Conservation (phyloP, 2,113 vertebrate species). For the Pipa parva region DNA sequence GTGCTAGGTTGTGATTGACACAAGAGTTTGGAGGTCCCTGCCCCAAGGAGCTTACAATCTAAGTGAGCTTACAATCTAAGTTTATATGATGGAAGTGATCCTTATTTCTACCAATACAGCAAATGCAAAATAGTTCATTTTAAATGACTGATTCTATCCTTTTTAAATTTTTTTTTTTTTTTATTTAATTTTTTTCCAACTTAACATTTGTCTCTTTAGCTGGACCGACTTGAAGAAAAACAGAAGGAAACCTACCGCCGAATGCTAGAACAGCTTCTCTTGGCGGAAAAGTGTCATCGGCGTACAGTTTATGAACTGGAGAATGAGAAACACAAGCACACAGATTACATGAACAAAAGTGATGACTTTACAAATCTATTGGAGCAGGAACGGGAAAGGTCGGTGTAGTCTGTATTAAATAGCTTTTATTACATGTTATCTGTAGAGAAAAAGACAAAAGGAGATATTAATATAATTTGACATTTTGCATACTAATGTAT, state of each 20-base stretch:
- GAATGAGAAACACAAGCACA: conserved; percentile 85
- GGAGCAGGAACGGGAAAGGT: conserved; percentile 96
- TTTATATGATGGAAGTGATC: too few species aligned
- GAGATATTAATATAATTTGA: too few species aligned
- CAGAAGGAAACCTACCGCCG: conserved; percentile 91
- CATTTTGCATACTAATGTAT: too few species aligned
- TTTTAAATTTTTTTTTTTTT: background rate
- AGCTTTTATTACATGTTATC: too few species aligned
- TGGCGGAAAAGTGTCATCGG: conserved; percentile 91
- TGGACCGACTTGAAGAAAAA: conserved; percentile 90
- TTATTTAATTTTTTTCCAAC: conserved; percentile 19
- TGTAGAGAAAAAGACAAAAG: too few species aligned
- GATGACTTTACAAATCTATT: conserved; percentile 96
- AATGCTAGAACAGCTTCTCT: conserved; percentile 93
- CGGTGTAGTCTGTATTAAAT: too few species aligned
- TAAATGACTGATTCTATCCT: background rate
- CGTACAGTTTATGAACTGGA: conserved; percentile 88
- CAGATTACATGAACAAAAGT: conserved; percentile 94
- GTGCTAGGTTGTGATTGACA: too few species aligned
- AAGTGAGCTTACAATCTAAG: too few species aligned
- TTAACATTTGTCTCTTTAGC: conserved; percentile 56
- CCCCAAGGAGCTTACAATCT: too few species aligned
- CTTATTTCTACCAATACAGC: too few species aligned
- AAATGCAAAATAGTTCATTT: too few species aligned
- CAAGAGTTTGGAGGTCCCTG: too few species aligned